A percentile compares a stretch with the other conserved stretches of the same genome.
phyloP scores from a whole-genome alignment of 2,888 invertebrate genomes.

The Zygogramma bicolorata region DNA sequence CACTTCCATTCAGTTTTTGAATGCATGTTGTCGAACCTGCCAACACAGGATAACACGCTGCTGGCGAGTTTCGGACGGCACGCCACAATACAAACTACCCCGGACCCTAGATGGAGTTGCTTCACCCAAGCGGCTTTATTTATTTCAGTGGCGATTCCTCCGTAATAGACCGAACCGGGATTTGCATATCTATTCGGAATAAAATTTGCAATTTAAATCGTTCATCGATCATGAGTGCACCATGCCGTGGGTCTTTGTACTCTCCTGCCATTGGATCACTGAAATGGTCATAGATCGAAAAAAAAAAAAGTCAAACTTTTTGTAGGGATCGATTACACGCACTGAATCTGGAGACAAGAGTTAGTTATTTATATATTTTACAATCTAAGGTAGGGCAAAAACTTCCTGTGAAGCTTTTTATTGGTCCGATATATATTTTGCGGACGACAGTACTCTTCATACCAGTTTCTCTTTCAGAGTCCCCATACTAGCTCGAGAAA shows the following conservation, averaged over 20 bases:
- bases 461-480: too few species aligned
- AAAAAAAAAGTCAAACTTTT: not conserved
- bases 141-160: not conserved
- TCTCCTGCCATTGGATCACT: not conserved
- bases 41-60: too few species aligned
- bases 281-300: not conserved
- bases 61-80: not conserved
- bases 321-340: too few species aligned
- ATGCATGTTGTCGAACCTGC: not conserved
- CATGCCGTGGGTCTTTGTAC: constrained; percentile 10
- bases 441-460: too few species aligned
- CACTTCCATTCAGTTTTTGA: too few species aligned
- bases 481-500: too few species aligned
- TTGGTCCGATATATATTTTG: too few species aligned
- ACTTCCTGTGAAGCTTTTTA: too few species aligned
- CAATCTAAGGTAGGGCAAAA: too few species aligned
- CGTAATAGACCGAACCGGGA: constrained; percentile 5
- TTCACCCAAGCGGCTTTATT: constrained; percentile 3
- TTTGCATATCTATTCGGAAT: constrained; percentile 36
- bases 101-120: constrained; percentile 25
- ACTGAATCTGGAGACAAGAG: too few species aligned
- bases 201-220: constrained; percentile 43
- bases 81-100: constrained; percentile 19
- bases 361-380: too few species aligned
- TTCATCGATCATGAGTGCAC: constrained; percentile 17